A percentile compares a stretch with the other conserved stretches of the same genome.
Evolutionary conservation across 1,140 invertebrate species (phyloP).

Genomic region (honey bee (Apis mellifera)): Amel_HAv3.1 CM009936.2:2003501-2004000

Average conservation of each 20-base stretch:
- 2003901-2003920: background rate
- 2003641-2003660: background rate
- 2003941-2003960: background rate
- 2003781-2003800: background rate
- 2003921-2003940: background rate
- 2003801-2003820: background rate
- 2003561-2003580: slow-evolving; percentile 58
- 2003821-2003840: background rate
- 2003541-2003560: slow-evolving; percentile 44
- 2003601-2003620: background rate
- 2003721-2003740: background rate
- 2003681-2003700: background rate
- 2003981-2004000: background rate
- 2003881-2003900: no score
- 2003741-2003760: no score
- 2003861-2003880: background rate
- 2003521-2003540: slow-evolving; percentile 49
- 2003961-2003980: background rate
- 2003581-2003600: slow-evolving; percentile 45
- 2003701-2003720: background rate
- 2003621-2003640: slow-evolving; percentile 39
- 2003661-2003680: background rate
- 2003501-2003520: slow-evolving; percentile 54
- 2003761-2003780: no score
- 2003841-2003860: background rate